Evolutionary conservation across 2,888 invertebrate species (phyloP).

Genomic region (Tryphoninae sp.): DNA sequence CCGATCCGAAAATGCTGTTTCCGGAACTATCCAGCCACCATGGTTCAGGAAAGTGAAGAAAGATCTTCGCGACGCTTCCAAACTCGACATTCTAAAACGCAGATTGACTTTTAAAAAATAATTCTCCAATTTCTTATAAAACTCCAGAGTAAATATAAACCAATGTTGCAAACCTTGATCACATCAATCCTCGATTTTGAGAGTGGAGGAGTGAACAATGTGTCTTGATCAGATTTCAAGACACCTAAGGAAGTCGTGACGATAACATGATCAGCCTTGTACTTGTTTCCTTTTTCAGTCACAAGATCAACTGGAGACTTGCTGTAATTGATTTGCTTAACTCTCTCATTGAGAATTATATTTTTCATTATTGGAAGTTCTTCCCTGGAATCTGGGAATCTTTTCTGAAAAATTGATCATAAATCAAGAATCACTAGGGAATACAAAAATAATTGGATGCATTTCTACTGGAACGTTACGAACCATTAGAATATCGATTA

Average conservation of each 20-base stretch:
- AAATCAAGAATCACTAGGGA: not conserved
- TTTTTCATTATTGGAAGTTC: conserved; percentile 73
- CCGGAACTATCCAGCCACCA: conserved; percentile 46
- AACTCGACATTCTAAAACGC: conserved; percentile 83
- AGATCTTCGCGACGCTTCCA: conserved; percentile 87
- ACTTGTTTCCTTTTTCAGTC: conserved; percentile 82
- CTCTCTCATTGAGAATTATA: conserved; percentile 70
- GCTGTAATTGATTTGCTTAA: conserved; percentile 70
- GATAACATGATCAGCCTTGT: conserved; percentile 85
- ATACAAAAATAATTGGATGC: too few species aligned
- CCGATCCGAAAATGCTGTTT: conserved; percentile 4
- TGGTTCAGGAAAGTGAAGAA: conserved; percentile 81
- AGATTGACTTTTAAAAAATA: not conserved
- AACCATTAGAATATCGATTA: conserved; percentile 75
- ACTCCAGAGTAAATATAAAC: too few species aligned
- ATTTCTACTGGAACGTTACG: not conserved
- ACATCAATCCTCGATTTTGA: conserved; percentile 83
- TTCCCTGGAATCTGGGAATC: conserved; percentile 70
- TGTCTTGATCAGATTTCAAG: conserved; percentile 83
- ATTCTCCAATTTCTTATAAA: too few species aligned
- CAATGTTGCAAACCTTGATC: conserved; percentile 79
- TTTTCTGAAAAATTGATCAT: conserved; percentile 68
- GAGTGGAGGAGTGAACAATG: conserved; percentile 84
- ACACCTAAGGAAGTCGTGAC: conserved; percentile 88
- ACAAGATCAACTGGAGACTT: conserved; percentile 59